Base-by-base conservation (phyloP, 2,113 vertebrate genomes). In the Toxotes chatareus region DNA sequence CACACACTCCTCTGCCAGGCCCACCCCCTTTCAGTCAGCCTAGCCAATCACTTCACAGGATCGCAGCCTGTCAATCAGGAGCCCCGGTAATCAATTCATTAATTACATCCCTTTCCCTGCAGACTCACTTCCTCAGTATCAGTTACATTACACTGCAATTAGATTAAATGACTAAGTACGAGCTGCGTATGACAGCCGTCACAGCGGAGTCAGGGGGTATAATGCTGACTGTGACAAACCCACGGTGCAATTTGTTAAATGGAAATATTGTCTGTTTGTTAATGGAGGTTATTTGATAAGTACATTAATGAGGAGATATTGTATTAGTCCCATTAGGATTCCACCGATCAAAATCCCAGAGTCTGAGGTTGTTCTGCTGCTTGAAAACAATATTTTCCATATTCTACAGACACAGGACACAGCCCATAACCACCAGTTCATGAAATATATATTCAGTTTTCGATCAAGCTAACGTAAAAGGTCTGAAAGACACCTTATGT, bases 91-190 rank as follows among this genome's bases (percentile, higher is more conserved):
- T 94, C 91, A 91, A 86, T 83, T 88, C 83, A 87, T 91, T 94
- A 96, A 95, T 94, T 93, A 87, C 84, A 89, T 81, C 51, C 59
- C 64, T 80, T 93, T 91, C 86, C 84, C 88, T 82, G 88, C 46
- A 92, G 87, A 91, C 92, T 73, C 21, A 73, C 86, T 79, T 55
- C 80, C 51, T 79, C 31, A 83, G 83, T 88, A 91, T 93, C 91
- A 92, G 82, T 93, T 92, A 85, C 83, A 87, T 66, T 86, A 67
- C 32, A 83, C 78, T 42, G 86, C 92, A 93, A 87, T 94, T 90
- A 79, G 27, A 69, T 89, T 91, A 76, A 83, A 88, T 94, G 94
- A 92, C 83, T 21, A 81, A 92, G 75, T 74, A 93, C 83, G 93
- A 93, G 80, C 61, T 82, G 76, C 9, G 86, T 82, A 81, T 40